A percentile compares a stretch with the other conserved stretches of the same genome.
Evolutionary conservation across 2,797 vertebrate species (phyloP).

Genomic region (Pseudochirops cupreus): DNA sequence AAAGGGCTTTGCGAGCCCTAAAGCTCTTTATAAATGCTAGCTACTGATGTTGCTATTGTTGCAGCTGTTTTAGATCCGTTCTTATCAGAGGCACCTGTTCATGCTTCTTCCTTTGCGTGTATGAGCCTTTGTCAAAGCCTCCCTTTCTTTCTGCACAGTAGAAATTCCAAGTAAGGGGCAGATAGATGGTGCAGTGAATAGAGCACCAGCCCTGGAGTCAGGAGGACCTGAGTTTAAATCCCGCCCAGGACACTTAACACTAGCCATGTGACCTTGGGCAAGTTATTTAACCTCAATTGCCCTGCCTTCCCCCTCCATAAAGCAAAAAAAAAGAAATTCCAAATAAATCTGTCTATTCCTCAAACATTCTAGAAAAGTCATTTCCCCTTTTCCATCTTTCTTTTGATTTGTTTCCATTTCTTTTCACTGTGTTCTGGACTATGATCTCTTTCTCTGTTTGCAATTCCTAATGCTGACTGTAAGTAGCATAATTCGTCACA

Average conservation of each 20-base stretch:
- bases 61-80: neutral
- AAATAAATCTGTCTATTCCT: neutral
- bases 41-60: neutral
- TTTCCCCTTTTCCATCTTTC: neutral
- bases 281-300: no score
- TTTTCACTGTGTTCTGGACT: neutral
- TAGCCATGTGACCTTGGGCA: no score
- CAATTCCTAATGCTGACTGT: neutral
- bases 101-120: neutral
- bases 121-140: neutral
- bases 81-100: neutral
- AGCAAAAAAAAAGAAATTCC: no score
- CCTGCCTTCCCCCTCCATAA: no score
- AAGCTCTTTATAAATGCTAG: neutral
- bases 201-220: no score
- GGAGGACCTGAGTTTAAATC: no score
- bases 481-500: neutral
- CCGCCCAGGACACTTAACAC: no score
- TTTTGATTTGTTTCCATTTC: neutral
- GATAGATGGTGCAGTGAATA: no score
- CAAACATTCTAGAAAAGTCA: neutral
- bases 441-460: neutral
- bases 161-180: neutral
- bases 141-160: neutral
- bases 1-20: neutral